phyloP scores from a whole-genome alignment of 2,113 vertebrate species.

The Acanthochromis polyacanthus region DNA sequence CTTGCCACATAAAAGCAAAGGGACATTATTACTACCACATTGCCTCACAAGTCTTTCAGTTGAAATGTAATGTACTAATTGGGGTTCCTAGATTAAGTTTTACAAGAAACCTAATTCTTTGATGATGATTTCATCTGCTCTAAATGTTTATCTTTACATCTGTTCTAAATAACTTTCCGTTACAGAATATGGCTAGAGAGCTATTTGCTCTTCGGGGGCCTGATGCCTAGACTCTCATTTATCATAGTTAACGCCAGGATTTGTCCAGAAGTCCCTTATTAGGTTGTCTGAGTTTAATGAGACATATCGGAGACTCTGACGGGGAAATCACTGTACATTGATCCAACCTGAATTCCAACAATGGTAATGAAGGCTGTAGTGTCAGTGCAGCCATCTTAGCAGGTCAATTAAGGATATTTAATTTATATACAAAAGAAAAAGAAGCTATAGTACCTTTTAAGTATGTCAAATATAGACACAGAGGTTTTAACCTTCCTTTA shows the following conservation, averaged over 20 bases:
- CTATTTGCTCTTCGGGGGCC: conserved; percentile 15
- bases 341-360: conserved; percentile 39
- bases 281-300: conserved; percentile 70
- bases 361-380: conserved; percentile 28
- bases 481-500: conserved; percentile 1
- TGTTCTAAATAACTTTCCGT: conserved; percentile 40
- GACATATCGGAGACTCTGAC: conserved; percentile 50
- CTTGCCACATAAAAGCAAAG: conserved; percentile 65
- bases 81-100: conserved; percentile 54
- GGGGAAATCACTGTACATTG: conserved; percentile 51
- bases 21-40: conserved; percentile 61
- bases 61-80: conserved; percentile 59
- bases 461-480: background rate
- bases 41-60: conserved; percentile 45
- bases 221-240: conserved; percentile 48
- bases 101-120: conserved; percentile 44
- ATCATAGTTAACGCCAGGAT: conserved; percentile 70
- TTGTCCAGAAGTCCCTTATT: conserved; percentile 65
- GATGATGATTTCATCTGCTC: conserved; percentile 58
- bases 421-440: background rate
- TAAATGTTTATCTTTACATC: conserved; percentile 66
- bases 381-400: background rate
- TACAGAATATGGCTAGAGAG: background rate
- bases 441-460: background rate
- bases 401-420: conserved; percentile 24